Evolutionary conservation across 1,140 invertebrate genomes (phyloP), one percentile per base, ranked within the genome.

Genomic region (Platyscapa corneri): DNA sequence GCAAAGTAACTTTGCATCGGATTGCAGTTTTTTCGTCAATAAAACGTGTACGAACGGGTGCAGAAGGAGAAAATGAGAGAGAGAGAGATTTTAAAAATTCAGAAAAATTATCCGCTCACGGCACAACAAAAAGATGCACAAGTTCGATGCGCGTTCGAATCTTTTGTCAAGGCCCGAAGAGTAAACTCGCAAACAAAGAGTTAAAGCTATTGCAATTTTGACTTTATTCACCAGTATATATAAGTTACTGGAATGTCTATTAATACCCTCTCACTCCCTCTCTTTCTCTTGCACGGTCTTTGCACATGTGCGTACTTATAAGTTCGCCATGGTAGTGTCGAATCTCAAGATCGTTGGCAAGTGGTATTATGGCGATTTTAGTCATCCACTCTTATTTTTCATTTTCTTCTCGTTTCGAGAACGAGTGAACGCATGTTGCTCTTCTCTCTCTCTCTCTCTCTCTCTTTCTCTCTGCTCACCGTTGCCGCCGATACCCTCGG

Each of bases 261-360:
- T 85, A 85, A 85, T 85, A 85, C 34, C 6, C 32, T 39, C 39
- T 1, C 2, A 30, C 27, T 56, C 64, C 6, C 34, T 70, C 46
- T 60, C 32, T 46, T 23, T 74, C 53, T 74, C 18, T 39, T 46
- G 42, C 27, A 18, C 53, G 67, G 64, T 74, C 65, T 32, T 67
- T 60, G 83, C 77, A 75, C 76, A 85, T 75, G 77, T 80, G 77
- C 74, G 20, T 53, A 39, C 67, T n/a, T 46, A 70, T 53, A 30
- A 27, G 34, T 39, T 37, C 27, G n/a, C 53, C n/a, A 86, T 84
- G 79, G 86, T 86, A 88, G 86, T 89, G 89, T 89, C 88, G 88
- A 87, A 90, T 89, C 89, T 86, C 86, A 84, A 88, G 83, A 90
- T 90, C 89, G 86, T 85, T 88, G 87, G 85, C 86, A 86, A 86